Base-by-base conservation (phyloP, 2,888 invertebrate genomes). In the Pecten maximus region DNA sequence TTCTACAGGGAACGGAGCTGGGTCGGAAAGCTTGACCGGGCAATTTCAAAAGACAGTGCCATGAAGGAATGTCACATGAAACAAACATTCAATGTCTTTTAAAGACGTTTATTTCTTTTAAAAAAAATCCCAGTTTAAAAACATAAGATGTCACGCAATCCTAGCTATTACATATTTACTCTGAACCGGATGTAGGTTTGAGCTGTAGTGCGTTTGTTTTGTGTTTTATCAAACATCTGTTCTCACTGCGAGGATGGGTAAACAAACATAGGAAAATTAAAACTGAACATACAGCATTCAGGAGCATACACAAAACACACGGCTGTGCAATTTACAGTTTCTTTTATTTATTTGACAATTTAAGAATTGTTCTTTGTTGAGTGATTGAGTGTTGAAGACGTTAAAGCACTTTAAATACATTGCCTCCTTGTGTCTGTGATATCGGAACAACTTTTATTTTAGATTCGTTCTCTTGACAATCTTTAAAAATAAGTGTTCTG, bases 21-120 rank as follows among this genome's bases (percentile, higher is more conserved):
- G 74, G 74, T 74, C 74, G 23, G 74, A 28, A 74, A 35, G 74
- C 74, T 74, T 74, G 74, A 74, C 74, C 74, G 74, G 74, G 15
- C 35, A 74, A 74, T 74, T 74, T 74, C 74, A 74, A 74, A 74
- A 74, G 74, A 35, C 35, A 74, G 12, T 28, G 3, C 74, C 8
- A 35, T 1, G 0, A 28, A 74, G 74, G 74, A 74, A 74, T 74
- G 74, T 74, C 74, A 28, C 74, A 28, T 23, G 35, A 74, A 74
- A 74, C 74, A 74, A 74, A 2, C 35, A 74, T 28, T 28, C 74
- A 35, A 35, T 54, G 74, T 74, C 74, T 74, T 74, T 74, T 35
- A 74, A 74, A 74, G 74, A 35, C 19, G 28, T 74, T 74, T 74
- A 74, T 74, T 74, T 74, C 74, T 74, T 74, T 74, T 28, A 4